Percentiles rank a stretch among this genome's conserved stretches.
These are phyloP conservation scores for Monodelphis domestica DNA, from an alignment of 2,797 vertebrate genomes.

Conservation along the genomic window DNA sequence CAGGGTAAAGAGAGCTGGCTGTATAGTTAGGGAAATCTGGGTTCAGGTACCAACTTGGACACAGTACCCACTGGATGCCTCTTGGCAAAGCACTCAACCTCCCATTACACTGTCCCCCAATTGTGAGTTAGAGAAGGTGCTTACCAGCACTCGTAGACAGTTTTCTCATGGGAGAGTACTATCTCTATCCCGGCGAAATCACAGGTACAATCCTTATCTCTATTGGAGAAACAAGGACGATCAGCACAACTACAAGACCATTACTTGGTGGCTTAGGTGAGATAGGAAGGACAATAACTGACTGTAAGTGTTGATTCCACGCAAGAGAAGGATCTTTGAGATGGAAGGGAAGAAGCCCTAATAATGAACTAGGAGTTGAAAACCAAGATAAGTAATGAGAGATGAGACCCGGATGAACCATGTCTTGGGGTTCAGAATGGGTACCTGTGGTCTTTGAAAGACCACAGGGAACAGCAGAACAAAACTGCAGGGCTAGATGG, in stretches of 20 bases:
- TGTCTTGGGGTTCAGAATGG: not conserved
- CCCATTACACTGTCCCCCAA: not conserved
- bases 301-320: not conserved
- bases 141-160: not conserved
- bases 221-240: too few species aligned
- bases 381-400: not conserved
- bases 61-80: not conserved
- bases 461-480: not conserved
- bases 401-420: not conserved
- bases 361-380: not conserved
- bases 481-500: not conserved
- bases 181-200: too few species aligned
- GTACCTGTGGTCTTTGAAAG: not conserved
- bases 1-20: not conserved
- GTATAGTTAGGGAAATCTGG: not conserved
- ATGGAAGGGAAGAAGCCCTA: not conserved
- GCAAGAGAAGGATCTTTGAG: not conserved
- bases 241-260: too few species aligned
- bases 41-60: not conserved
- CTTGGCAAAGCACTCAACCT: not conserved
- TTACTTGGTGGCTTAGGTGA: too few species aligned
- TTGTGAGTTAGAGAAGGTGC: not conserved
- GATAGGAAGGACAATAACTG: not conserved
- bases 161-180: not conserved
- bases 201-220: too few species aligned